Conservation (phyloP, 2,888 invertebrate species). For the Macrosoma leucophasiata region DNA sequence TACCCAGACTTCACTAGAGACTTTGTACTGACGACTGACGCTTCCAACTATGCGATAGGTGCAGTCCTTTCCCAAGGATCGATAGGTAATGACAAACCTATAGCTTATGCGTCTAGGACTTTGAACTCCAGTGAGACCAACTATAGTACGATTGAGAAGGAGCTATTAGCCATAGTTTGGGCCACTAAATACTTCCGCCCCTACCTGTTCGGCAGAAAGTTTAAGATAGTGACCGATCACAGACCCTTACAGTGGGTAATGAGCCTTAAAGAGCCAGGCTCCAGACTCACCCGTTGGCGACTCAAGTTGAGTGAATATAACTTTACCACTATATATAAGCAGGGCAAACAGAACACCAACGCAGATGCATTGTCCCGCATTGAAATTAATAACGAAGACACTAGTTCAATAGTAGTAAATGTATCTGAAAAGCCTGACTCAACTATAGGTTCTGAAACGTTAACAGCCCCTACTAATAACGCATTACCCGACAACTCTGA, state of each 20-base stretch:
- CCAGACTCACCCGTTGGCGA: conserved; percentile 7
- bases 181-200: conserved; percentile 13
- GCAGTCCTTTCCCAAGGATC: conserved; percentile 25
- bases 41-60: conserved; percentile 5
- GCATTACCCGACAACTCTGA: too few species aligned
- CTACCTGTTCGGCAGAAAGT: conserved; percentile 4
- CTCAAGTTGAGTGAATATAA: conserved; percentile 8
- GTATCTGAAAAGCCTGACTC: conserved; percentile 6
- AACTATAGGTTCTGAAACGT: too few species aligned
- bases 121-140: conserved; percentile 27
- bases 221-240: conserved; percentile 8
- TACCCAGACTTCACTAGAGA: conserved; percentile 2
- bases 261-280: conserved; percentile 9
- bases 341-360: conserved; percentile 13
- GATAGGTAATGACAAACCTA: conserved; percentile 22
- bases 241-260: conserved; percentile 10
- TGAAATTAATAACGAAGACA: too few species aligned
- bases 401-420: conserved; percentile 16
- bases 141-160: conserved; percentile 17
- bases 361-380: conserved; percentile 26
- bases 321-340: conserved; percentile 2
- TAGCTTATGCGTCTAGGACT: conserved; percentile 24
- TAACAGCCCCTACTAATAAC: too few species aligned
- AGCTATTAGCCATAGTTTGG: conserved; percentile 31
- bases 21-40: neutral